A percentile compares a stretch with the other conserved stretches of the same genome.
phyloP scores from a whole-genome alignment of 2,113 vertebrate genomes.

The Lophius piscatorius region DNA sequence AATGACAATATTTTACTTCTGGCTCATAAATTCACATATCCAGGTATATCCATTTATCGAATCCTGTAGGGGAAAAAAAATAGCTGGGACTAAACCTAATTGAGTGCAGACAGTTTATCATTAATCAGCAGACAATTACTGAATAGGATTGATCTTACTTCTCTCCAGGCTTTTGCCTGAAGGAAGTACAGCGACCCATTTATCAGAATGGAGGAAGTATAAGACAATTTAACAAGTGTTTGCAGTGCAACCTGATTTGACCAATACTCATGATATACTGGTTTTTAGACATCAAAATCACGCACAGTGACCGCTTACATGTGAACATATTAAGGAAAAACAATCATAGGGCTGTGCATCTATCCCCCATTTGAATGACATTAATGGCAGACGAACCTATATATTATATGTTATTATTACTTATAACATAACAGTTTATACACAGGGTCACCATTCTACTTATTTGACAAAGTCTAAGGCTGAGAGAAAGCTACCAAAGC shows the following conservation, averaged over 20 bases:
- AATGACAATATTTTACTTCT: neutral
- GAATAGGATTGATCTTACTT: constrained; percentile 53
- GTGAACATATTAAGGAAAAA: neutral
- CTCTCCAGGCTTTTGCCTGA: constrained; percentile 12
- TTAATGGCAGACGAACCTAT: too few species aligned
- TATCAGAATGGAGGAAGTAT: neutral
- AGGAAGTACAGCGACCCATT: constrained; percentile 19
- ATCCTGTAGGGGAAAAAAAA: constrained; percentile 6
- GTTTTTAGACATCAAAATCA: constrained; percentile 5
- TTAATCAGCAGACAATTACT: constrained; percentile 56
- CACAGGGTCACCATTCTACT: too few species aligned
- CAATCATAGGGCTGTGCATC: neutral
- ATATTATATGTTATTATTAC: too few species aligned
- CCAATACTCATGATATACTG: constrained; percentile 26
- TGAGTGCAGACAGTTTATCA: constrained; percentile 37
- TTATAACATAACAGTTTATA: too few species aligned
- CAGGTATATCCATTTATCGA: constrained; percentile 4
- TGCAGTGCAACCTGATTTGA: constrained; percentile 13
- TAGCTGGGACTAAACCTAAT: constrained; percentile 23
- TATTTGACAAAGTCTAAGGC: too few species aligned
- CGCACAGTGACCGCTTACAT: neutral
- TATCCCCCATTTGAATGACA: constrained; percentile 1
- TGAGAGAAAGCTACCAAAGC: too few species aligned
- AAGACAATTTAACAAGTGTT: constrained; percentile 21
- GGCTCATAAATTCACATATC: neutral